Evolutionary conservation across 23 tunicate genomes (phyloP).

Genomic region (Ciona savignyi): DNA sequence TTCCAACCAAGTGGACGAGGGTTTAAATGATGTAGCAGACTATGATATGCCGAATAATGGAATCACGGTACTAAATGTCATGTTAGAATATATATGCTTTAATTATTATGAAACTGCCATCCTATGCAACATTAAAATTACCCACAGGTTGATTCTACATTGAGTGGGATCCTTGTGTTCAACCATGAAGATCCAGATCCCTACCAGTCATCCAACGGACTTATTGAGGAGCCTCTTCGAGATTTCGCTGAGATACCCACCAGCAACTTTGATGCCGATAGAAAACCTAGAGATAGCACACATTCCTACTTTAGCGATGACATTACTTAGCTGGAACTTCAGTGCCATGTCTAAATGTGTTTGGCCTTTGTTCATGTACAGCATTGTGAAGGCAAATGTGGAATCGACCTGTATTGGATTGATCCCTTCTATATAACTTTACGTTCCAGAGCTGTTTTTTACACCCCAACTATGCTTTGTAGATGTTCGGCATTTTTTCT

Average conservation of each 20-base stretch:
- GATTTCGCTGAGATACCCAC: conserved; percentile 6
- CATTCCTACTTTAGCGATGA: background rate
- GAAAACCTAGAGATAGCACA: background rate
- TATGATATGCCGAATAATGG: conserved; percentile 31
- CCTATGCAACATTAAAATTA: too few species aligned
- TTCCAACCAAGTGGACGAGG: conserved; percentile 77
- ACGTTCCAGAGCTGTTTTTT: too few species aligned
- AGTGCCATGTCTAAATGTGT: too few species aligned
- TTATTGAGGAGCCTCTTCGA: conserved; percentile 21
- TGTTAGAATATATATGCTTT: too few species aligned
- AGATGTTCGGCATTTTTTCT: too few species aligned
- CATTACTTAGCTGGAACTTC: too few species aligned
- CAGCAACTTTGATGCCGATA: background rate
- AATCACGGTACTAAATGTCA: conserved; percentile 40
- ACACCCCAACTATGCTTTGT: too few species aligned
- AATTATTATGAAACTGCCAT: too few species aligned
- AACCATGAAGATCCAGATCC: conserved; percentile 15
- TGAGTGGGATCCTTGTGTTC: conserved; percentile 73
- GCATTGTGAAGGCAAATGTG: too few species aligned
- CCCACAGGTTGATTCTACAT: conserved; percentile 59
- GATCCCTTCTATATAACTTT: too few species aligned
- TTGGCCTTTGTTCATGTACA: too few species aligned
- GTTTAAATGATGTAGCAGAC: conserved; percentile 39
- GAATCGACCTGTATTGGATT: too few species aligned
- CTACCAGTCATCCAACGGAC: conserved; percentile 10